phyloP scores from a whole-genome alignment of 1,140 invertebrate genomes.

The Cataglyphis hispanica region DNA sequence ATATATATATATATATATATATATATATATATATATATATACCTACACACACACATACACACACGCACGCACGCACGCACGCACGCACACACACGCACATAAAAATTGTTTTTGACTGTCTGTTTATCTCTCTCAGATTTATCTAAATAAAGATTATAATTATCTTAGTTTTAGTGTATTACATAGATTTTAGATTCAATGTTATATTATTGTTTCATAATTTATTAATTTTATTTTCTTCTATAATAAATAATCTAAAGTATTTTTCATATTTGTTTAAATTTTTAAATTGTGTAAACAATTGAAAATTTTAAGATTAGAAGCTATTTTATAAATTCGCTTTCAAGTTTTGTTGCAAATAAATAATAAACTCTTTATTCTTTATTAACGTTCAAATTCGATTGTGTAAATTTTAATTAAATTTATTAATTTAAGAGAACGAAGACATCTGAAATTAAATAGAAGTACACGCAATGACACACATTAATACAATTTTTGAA shows the following conservation, averaged over 20 bases:
- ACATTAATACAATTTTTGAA: background rate
- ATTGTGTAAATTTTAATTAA: background rate
- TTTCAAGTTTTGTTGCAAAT: background rate
- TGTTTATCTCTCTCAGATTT: background rate
- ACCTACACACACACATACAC: too few relatives aligned
- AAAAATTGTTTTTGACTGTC: background rate
- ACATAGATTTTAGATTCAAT: background rate
- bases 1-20: too few relatives aligned
- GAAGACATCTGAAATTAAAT: background rate
- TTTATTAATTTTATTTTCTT: background rate
- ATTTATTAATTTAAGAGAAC: background rate
- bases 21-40: too few relatives aligned
- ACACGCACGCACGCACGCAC: too few relatives aligned
- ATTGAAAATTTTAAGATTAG: background rate
- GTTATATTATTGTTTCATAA: background rate
- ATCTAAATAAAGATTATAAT: background rate
- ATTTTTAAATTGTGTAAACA: background rate
- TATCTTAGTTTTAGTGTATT: background rate
- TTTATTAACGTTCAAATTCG: background rate
- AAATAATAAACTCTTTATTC: background rate
- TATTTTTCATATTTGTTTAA: background rate
- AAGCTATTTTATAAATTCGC: background rate
- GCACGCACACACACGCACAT: too few relatives aligned
- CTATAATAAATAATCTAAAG: background rate
- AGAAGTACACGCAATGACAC: background rate